phyloP scores from a whole-genome alignment of 2,113 vertebrate genomes.

The Aegotheles bennettii region DNA sequence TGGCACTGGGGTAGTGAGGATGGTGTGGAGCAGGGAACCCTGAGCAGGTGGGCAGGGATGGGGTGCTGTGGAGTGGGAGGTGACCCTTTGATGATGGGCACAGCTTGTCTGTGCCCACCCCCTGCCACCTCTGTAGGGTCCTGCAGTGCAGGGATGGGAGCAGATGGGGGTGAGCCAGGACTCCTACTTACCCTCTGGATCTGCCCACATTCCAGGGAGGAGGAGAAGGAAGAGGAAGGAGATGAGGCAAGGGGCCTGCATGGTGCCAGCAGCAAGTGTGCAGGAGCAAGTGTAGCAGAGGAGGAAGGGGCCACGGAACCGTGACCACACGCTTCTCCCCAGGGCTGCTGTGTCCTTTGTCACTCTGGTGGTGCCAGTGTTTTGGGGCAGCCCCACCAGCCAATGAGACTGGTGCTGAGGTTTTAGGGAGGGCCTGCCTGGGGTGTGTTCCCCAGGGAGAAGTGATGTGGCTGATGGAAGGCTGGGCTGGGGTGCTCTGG shows the following conservation, averaged over 20 bases:
- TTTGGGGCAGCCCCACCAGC: neutral
- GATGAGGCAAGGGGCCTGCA: neutral
- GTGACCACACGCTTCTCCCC: neutral
- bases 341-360: neutral
- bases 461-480: neutral
- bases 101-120: neutral
- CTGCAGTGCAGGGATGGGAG: neutral
- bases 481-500: neutral
- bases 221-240: neutral
- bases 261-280: neutral
- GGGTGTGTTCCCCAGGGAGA: neutral
- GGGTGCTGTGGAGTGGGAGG: neutral
- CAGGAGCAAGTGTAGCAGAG: neutral
- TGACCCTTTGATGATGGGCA: no score
- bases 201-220: neutral
- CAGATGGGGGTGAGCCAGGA: neutral
- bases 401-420: neutral
- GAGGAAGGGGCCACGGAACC: neutral
- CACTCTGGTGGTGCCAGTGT: rapidly evolving
- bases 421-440: neutral
- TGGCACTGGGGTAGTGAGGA: no score
- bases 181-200: neutral
- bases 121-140: neutral
- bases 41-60: neutral
- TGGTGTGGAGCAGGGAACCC: neutral